Evolutionary conservation across 2,113 vertebrate genomes (phyloP).

Genomic region (Baryphthengus martii): DNA sequence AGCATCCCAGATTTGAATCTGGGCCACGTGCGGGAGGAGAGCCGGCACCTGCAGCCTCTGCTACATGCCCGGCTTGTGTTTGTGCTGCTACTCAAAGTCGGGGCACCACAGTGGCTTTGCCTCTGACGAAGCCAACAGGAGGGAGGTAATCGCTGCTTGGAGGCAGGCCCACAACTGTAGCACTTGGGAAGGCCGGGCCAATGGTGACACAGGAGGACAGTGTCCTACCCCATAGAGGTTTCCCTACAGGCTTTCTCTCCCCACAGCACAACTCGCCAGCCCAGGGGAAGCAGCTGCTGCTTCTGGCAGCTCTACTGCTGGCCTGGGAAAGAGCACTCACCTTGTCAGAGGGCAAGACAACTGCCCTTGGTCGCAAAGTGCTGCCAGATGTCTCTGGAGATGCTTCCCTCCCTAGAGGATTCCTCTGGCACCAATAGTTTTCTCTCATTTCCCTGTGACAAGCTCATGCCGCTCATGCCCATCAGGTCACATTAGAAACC

Average conservation of each 20-base stretch:
- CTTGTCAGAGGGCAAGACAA: not conserved
- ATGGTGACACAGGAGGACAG: not conserved
- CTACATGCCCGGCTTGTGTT: not conserved
- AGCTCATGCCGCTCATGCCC: not conserved
- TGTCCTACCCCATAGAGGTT: not conserved
- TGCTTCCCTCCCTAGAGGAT: not conserved
- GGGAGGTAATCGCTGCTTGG: not conserved
- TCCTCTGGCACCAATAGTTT: not conserved
- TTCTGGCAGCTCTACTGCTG: not conserved
- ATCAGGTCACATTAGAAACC: not conserved
- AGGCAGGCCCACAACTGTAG: not conserved
- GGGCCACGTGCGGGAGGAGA: not conserved
- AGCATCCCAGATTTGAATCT: not conserved
- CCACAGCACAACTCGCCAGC: not conserved
- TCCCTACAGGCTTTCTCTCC: not conserved
- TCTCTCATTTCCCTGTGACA: not conserved
- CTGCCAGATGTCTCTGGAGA: not conserved
- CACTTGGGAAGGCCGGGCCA: not conserved
- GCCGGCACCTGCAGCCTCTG: not conserved
- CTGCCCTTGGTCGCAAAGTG: rapidly evolving
- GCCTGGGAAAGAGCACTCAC: not conserved
- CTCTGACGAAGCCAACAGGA: not conserved
- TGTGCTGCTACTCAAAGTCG: not conserved
- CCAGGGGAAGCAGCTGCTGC: not conserved
- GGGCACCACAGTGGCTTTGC: not conserved